Evolutionary conservation across 2,888 invertebrate genomes (phyloP).

Genomic region (Andrena camellia): DNA sequence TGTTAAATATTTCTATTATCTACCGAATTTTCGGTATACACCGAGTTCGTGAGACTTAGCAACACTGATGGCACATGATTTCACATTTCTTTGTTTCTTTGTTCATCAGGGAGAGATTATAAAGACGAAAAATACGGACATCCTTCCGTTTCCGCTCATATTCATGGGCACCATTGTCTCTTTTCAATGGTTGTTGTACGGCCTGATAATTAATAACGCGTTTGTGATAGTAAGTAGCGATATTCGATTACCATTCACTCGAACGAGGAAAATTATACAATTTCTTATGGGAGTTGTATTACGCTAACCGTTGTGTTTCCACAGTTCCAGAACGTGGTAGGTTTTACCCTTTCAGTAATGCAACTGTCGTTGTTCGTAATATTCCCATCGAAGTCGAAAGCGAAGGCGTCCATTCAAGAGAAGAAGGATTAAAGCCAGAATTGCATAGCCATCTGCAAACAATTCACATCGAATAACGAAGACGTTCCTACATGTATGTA

Average conservation of each 20-base stretch:
- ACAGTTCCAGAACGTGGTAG: slow-evolving; percentile 91
- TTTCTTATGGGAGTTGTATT: neutral
- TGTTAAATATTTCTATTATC: neutral
- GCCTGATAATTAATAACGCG: slow-evolving; percentile 90
- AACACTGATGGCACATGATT: neutral
- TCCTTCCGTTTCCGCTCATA: slow-evolving; percentile 95
- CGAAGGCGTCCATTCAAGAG: slow-evolving; percentile 21
- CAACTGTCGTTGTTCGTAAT: slow-evolving; percentile 90
- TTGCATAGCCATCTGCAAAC: neutral
- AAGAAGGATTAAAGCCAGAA: slow-evolving; percentile 50
- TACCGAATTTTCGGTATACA: neutral
- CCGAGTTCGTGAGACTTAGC: neutral
- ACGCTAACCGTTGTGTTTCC: slow-evolving; percentile 74
- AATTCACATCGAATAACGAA: neutral
- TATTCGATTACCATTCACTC: neutral
- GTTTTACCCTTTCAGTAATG: slow-evolving; percentile 87
- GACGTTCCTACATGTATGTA: neutral
- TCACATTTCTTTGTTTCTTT: neutral
- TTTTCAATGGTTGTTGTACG: slow-evolving; percentile 93
- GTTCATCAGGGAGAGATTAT: slow-evolving; percentile 90
- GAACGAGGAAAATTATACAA: neutral
- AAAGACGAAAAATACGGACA: slow-evolving; percentile 92
- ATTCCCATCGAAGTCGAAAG: slow-evolving; percentile 86
- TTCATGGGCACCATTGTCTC: slow-evolving; percentile 92
- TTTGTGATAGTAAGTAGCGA: slow-evolving; percentile 90